Conservation (phyloP, 2,113 vertebrate genomes). For the Apteryx owenii region DNA sequence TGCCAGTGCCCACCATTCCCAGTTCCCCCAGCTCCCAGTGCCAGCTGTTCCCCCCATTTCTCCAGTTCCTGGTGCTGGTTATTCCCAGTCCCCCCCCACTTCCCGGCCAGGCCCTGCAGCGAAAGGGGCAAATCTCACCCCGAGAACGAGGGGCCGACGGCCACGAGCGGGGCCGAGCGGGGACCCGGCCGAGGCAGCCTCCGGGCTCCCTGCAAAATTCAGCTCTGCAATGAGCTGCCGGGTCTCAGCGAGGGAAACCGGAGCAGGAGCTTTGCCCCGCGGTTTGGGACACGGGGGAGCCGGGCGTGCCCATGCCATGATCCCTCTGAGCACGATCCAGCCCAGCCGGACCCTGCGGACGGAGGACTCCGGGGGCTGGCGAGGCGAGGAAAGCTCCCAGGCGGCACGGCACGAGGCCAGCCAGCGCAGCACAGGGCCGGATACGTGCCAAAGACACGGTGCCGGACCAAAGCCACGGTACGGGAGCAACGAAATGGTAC, state of each 20-base stretch:
- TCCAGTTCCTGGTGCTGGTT: background rate
- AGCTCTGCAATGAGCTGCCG: background rate
- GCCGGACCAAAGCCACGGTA: no score
- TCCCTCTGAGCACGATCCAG: background rate
- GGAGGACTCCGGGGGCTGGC: background rate
- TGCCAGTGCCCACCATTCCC: background rate
- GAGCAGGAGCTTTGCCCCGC: fast-evolving
- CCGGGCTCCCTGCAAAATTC: background rate
- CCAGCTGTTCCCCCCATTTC: background rate
- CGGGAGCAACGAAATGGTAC: no score
- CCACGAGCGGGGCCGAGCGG: no score
- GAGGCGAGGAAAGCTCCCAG: background rate
- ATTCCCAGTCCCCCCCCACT: background rate
- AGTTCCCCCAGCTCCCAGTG: background rate
- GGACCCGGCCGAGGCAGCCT: no score
- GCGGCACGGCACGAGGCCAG: no score
- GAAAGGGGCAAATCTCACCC: no score
- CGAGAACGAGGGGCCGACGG: background rate
- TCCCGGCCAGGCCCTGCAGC: no score
- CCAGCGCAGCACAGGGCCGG: background rate
- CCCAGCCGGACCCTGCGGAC: background rate
- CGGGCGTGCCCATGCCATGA: no score
- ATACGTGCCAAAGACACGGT: no score
- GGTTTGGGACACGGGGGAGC: fast-evolving
- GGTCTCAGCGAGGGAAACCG: background rate